Evolutionary conservation across 2,113 vertebrate species (phyloP).

Genomic region (Macroglossus sobrinus): DNA sequence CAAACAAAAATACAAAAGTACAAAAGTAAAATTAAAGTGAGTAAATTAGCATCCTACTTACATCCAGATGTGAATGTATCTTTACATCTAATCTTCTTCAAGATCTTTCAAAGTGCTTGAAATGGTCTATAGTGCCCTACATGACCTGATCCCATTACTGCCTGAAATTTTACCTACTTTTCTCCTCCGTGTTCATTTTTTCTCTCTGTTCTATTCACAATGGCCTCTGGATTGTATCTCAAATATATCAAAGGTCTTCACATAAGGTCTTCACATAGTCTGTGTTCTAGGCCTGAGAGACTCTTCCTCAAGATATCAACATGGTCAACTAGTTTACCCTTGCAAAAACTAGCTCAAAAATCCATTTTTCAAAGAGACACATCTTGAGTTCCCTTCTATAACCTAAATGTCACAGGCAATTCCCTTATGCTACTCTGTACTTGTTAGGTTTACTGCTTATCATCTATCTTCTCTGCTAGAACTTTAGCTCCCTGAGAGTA

Average conservation of each 20-base stretch:
- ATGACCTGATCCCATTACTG: background rate
- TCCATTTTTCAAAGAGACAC: background rate
- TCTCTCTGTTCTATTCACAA: background rate
- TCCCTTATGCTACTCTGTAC: background rate
- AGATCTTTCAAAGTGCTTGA: background rate
- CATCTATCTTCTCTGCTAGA: background rate
- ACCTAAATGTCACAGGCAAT: background rate
- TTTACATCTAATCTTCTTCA: background rate
- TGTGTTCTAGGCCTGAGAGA: background rate
- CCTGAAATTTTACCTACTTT: background rate
- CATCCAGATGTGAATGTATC: background rate
- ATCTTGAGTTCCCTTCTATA: background rate
- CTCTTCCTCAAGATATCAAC: background rate
- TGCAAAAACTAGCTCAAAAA: background rate
- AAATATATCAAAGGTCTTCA: background rate
- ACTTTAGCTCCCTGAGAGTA: background rate
- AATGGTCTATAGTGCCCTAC: background rate
- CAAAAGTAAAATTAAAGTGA: background rate
- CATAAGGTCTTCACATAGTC: background rate
- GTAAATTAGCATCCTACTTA: background rate
- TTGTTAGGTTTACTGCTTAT: background rate
- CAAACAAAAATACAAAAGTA: background rate
- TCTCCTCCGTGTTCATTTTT: background rate
- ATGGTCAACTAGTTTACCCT: background rate
- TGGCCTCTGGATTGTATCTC: background rate